A percentile compares a stretch with the other conserved stretches of the same genome.
phyloP scores from a whole-genome alignment of 2,113 vertebrate genomes.

The Synchiropus splendidus region DNA sequence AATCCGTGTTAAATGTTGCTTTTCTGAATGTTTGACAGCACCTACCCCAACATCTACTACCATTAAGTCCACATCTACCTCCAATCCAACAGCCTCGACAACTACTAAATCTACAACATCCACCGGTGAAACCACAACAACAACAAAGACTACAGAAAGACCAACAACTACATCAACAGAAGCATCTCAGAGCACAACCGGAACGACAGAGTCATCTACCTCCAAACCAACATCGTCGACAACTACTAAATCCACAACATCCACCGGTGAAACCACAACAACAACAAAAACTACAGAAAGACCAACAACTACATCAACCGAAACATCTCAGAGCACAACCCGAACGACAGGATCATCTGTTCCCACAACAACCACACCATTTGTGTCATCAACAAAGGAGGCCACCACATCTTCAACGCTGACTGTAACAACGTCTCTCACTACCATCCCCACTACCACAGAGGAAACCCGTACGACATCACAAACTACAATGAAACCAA shows the following conservation, averaged over 20 bases:
- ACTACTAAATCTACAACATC: too few species aligned
- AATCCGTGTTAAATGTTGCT: too few species aligned
- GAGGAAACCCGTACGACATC: background rate
- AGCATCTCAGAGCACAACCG: background rate
- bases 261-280: background rate
- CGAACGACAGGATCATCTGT: background rate
- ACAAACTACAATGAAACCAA: background rate
- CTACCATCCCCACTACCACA: constrained; percentile 1
- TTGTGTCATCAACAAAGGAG: background rate
- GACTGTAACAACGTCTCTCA: background rate
- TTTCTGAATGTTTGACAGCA: too few species aligned
- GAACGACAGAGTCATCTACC: too few species aligned
- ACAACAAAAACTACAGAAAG: background rate
- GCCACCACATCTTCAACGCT: background rate
- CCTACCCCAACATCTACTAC: too few species aligned
- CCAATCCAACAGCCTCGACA: too few species aligned
- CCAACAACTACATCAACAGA: background rate
- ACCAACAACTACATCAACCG: background rate
- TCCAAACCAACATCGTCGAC: background rate
- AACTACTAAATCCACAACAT: background rate
- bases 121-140: too few species aligned
- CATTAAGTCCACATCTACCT: too few species aligned
- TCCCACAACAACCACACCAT: constrained; percentile 1
- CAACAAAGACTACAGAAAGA: too few species aligned
- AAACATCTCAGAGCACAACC: background rate